Evolutionary conservation across 2,888 invertebrate species (phyloP), one percentile per base, ranked within the genome.

Genomic region (Slavum lentiscoides): DNA sequence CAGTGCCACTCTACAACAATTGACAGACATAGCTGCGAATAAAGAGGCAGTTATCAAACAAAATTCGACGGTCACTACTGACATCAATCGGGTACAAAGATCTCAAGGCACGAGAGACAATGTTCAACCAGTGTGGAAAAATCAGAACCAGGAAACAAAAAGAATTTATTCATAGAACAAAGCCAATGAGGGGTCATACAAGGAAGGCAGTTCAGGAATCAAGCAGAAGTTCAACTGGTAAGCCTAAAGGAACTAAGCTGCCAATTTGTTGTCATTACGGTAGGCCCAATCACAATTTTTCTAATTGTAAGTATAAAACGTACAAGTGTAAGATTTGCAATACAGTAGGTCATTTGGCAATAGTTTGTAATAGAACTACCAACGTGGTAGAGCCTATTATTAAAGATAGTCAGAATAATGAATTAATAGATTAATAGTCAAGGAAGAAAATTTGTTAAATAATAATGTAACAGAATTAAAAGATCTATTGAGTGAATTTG

Each of bases 351-450:
- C 61, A 61, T 61, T 61, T 62, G n/a, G 30, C 62, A 23, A 62
- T 30, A 8, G 15, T 62, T 2, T 64, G 64, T 39, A 64, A 64
- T 3, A 64, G 19, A 37, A 64, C 1, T 19, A 39, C 37, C 7
- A 21, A 68, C 17, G 23, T 68, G 37, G n/a, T 62, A 68, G 23
- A 68, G 49, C 30, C 37, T 62, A 62, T 23, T 49, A 68, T 23
- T 23, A 53, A 21, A 53, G 23, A 66, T 66, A 49, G 8, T 17
- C 67, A 13, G 49, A 67, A 15, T 49, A 49, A 39, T 66, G 39
- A 5, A 61, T 67, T 67, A 58, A 58, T 17, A n/a, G n/a, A n/a
- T n/a, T 7, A 7, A 3, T 58, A 58, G 58, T 58, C 6, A 58
- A 19, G 7, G 19, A 58, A 19, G 19, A 19, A 58, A 2, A 58